Conservation (phyloP, 2,113 vertebrate genomes). For the Tupaia chinensis region DNA sequence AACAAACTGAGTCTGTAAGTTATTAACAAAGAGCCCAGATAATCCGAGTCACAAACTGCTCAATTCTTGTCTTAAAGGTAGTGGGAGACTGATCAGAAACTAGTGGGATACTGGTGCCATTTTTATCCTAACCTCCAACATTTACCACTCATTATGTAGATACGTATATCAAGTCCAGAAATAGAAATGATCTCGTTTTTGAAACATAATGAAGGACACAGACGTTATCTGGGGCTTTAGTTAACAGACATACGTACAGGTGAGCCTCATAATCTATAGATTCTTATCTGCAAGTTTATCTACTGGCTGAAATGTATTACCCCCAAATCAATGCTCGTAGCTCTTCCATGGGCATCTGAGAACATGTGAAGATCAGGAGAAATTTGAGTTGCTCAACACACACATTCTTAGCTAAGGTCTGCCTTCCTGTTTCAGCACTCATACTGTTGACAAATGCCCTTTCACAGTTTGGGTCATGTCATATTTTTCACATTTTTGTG, state of each 20-base stretch:
- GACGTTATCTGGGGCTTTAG: background rate
- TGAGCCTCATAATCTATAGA: background rate
- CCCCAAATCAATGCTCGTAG: background rate
- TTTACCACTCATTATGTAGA: background rate
- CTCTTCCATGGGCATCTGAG: background rate
- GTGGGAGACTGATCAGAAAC: slow-evolving; percentile 2
- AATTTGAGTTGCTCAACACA: background rate
- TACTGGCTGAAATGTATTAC: background rate
- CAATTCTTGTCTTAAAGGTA: slow-evolving; percentile 20
- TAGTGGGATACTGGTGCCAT: background rate
- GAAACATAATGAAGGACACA: slow-evolving; percentile 40
- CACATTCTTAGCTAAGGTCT: background rate
- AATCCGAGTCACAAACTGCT: slow-evolving; percentile 28
- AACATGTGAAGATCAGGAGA: background rate
- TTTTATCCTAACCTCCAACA: slow-evolving; percentile 42
- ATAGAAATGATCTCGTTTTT: background rate
- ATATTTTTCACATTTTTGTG: background rate
- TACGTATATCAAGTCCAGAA: background rate
- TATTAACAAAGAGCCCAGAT: slow-evolving; percentile 45
- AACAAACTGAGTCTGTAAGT: slow-evolving; percentile 42
- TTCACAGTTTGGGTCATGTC: background rate
- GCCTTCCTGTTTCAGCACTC: background rate
- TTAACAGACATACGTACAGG: background rate
- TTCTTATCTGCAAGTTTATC: background rate
- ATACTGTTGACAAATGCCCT: background rate